Base-by-base conservation (phyloP, 1,140 invertebrate genomes). In the Aricia agestis region DNA sequence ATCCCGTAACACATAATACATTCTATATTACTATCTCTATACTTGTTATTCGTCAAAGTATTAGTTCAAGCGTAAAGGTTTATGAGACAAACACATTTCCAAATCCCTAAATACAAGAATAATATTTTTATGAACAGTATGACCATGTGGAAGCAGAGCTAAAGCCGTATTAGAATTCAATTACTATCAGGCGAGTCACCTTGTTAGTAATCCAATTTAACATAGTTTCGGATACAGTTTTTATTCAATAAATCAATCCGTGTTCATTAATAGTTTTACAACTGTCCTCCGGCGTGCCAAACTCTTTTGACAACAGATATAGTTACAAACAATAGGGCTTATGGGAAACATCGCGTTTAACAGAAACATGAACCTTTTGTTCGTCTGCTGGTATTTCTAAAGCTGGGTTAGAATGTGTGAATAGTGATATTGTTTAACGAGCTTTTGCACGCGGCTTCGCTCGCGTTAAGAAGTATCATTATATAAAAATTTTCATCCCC, bases 221-320 rank as follows among this genome's bases (percentile, higher is more conserved):
- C 11, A 15, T 52, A 52, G 45, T 52, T 52, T 11, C 18, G 18
- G n/a, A 59, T 25, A 19, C 17, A 63, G 59, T 19, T 19, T 19
- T 19, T 63, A 63, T 63, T 17, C 17, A 25, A 63, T 63, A 63
- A 63, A 63, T 19, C 59, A 63, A 63, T 19, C 10, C n/a, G 11
- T 63, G 19, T 63, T 63, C 59, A 63, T 63, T 63, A 63, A 63
- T 63, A 63, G 59, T 63, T 63, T 63, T 59, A 59, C 58, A 59
- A 63, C 59, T 63, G 19, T 63, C 18, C 19, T 6, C 19, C 6
- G 25, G 59, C 59, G 59, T 10, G 59, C 18, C n/a, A 63, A 63
- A 63, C 59, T 63, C 18, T 63, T 63, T 63, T 63, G 17, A 63
- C 10, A 10, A 63, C 18, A 25, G 45, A 11, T 11, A 25, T 63